Percentiles rank a stretch among this genome's conserved stretches.
Conservation (phyloP, 2,113 vertebrate species). For the Camelus bactrianus region DNA sequence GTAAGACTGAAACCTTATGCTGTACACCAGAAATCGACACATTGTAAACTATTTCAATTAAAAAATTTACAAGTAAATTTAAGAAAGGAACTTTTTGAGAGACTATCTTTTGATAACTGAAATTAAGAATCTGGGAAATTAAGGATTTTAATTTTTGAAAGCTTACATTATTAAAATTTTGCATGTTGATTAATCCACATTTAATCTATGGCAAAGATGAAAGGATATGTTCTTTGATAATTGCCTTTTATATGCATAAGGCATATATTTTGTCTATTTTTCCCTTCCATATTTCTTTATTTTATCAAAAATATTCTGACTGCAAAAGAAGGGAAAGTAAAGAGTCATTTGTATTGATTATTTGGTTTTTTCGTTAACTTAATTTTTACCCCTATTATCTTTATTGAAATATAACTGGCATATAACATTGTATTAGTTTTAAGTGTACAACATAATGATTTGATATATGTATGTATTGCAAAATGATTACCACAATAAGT, state of each 20-base stretch:
- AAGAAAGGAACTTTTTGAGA: background rate
- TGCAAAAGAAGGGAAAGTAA: background rate
- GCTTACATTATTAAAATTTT: background rate
- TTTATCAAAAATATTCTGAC: conserved; percentile 18
- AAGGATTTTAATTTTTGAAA: conserved; percentile 19
- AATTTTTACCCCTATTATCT: background rate
- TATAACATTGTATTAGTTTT: too few species aligned
- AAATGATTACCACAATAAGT: too few species aligned
- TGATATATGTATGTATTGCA: too few species aligned
- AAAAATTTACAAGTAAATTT: too few species aligned
- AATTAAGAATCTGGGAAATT: conserved; percentile 17
- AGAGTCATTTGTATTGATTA: background rate
- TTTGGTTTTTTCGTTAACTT: background rate
- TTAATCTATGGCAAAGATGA: background rate
- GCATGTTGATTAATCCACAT: background rate
- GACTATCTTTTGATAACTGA: background rate
- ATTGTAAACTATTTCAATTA: too few species aligned
- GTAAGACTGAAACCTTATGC: too few species aligned
- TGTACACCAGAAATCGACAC: too few species aligned
- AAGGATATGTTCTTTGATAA: conserved; percentile 4
- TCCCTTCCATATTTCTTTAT: background rate
- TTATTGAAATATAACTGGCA: background rate
- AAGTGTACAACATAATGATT: too few species aligned
- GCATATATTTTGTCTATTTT: background rate
- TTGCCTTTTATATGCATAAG: background rate